phyloP scores from a whole-genome alignment of 2,113 vertebrate species.

The Elephas maximus region DNA sequence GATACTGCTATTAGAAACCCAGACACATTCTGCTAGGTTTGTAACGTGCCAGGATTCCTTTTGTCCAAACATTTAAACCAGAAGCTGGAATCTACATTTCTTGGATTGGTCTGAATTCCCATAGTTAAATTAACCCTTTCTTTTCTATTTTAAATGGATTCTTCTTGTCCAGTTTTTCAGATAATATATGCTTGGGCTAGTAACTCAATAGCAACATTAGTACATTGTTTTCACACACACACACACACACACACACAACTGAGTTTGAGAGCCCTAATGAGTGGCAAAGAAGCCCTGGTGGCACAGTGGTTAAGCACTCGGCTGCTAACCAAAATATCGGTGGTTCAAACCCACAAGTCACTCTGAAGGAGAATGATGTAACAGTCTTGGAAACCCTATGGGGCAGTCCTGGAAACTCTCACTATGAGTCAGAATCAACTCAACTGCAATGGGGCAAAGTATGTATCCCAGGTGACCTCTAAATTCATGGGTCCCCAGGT shows the following conservation, averaged over 20 bases:
- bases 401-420: too few species aligned
- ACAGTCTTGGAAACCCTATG: too few species aligned
- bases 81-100: background rate
- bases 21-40: background rate
- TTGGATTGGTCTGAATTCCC: background rate
- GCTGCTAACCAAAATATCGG: too few species aligned
- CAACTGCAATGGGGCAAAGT: background rate
- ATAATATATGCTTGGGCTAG: background rate
- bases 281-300: background rate
- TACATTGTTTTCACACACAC: background rate
- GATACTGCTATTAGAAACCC: background rate
- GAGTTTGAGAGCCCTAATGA: background rate
- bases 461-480: background rate
- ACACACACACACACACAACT: background rate
- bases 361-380: too few species aligned
- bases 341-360: too few species aligned
- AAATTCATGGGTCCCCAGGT: background rate
- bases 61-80: slow-evolving; percentile 10
- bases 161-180: background rate
- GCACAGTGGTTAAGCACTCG: too few species aligned
- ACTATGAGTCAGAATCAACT: too few species aligned
- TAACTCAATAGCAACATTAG: background rate
- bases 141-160: slow-evolving; percentile 30
- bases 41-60: slow-evolving; percentile 17
- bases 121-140: background rate